phyloP scores from a whole-genome alignment of 92 coral and sea anemone species.

The Scolanthus callimorphus region DNA sequence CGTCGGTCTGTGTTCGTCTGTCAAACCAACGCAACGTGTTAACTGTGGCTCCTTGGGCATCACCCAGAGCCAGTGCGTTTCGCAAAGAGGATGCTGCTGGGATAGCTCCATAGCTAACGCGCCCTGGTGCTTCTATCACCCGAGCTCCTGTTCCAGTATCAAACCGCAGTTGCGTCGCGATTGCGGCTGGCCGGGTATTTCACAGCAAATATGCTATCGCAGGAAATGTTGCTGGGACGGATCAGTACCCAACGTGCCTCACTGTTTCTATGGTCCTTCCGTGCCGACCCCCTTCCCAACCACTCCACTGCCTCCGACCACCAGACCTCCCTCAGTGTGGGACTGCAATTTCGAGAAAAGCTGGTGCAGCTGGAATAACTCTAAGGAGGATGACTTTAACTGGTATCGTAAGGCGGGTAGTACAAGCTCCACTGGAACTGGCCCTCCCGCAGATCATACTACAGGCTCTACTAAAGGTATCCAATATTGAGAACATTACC shows the following conservation, averaged over 20 bases:
- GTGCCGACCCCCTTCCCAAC: constrained; percentile 99
- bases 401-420: constrained; percentile 61
- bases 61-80: constrained; percentile 49
- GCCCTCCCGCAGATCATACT: constrained; percentile 87
- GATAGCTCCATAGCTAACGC: constrained; percentile 75
- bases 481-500: too few species aligned
- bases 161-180: constrained; percentile 57
- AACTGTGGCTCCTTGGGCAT: constrained; percentile 88
- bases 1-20: constrained; percentile 84
- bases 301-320: constrained; percentile 78
- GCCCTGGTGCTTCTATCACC: constrained; percentile 92
- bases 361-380: constrained; percentile 82
- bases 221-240: constrained; percentile 93
- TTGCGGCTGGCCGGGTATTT: constrained; percentile 67
- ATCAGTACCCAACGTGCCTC: constrained; percentile 71
- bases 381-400: constrained; percentile 73
- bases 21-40: constrained; percentile 68
- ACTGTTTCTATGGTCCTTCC: constrained; percentile 85
- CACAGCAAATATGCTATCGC: constrained; percentile 47
- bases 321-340: constrained; percentile 70
- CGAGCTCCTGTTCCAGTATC: constrained; percentile 82
- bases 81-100: constrained; percentile 78
- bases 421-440: constrained; percentile 66
- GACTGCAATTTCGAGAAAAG: constrained; percentile 85
- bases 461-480: constrained; percentile 78